A percentile compares a stretch with the other conserved stretches of the same genome.
These are phyloP conservation scores for Hiodon alosoides DNA, from an alignment of 2,113 vertebrate species.

Conservation along the genomic window DNA sequence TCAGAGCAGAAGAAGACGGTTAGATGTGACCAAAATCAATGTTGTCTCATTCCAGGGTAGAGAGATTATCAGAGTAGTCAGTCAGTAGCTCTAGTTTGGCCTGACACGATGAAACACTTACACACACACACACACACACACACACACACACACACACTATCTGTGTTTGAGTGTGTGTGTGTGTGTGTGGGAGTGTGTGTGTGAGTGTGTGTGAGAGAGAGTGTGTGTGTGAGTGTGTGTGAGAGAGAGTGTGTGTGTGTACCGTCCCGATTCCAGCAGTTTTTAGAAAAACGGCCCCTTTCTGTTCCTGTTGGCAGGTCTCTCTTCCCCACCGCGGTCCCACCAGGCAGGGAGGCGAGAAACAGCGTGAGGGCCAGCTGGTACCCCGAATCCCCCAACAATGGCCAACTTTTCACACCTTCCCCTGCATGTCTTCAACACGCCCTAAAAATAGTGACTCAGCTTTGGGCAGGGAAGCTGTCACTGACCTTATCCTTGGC, in stretches of 20 bases:
- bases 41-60: no score
- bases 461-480: not conserved
- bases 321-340: not conserved
- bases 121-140: not conserved
- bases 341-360: not conserved
- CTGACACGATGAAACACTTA: no score
- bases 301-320: not conserved
- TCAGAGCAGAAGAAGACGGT: no score
- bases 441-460: conserved; percentile 6
- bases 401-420: conserved; percentile 14
- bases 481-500: not conserved
- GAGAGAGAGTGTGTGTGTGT: not conserved
- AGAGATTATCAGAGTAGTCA: no score
- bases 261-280: not conserved
- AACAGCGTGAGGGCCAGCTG: conserved; percentile 10
- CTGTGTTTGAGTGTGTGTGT: not conserved
- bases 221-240: not conserved
- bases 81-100: no score
- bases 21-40: no score
- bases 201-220: not conserved
- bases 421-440: not conserved
- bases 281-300: not conserved
- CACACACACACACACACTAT: not conserved
- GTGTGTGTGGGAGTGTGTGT: not conserved
- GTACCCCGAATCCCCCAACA: not conserved